These are phyloP conservation scores for Drosophila ohnishii DNA, from an alignment of 1,140 invertebrate genomes.

Conservation along the genomic window DNA sequence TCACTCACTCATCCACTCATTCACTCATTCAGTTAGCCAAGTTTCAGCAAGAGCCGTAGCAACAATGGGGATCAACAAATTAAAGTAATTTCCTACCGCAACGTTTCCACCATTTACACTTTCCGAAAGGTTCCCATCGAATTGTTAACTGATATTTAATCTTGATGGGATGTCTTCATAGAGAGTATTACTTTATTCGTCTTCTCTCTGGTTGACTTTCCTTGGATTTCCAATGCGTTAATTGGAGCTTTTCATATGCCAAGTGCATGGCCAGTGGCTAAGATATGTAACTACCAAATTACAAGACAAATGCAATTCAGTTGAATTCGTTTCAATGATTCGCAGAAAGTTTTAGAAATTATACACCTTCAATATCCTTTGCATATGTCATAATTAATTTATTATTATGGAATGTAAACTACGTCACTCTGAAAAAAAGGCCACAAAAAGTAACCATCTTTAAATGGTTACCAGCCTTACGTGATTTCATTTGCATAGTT, in stretches of 20 bases:
- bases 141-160: conserved; percentile 16
- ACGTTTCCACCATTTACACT: conserved; percentile 58
- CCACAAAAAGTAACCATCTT: background rate
- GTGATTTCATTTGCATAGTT: conserved; percentile 38
- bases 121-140: conserved; percentile 20
- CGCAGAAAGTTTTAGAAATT: conserved; percentile 8
- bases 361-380: conserved; percentile 1
- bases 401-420: too few relatives aligned
- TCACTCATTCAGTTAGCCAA: conserved; percentile 75
- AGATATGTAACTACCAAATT: conserved; percentile 32
- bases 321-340: conserved; percentile 2
- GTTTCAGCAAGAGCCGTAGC: conserved; percentile 51
- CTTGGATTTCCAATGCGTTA: conserved; percentile 48
- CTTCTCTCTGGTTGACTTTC: conserved; percentile 1
- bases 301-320: conserved; percentile 1
- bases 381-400: background rate
- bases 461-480: conserved; percentile 20
- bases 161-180: too few relatives aligned
- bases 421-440: background rate
- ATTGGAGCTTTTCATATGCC: conserved; percentile 68
- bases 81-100: conserved; percentile 81
- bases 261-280: conserved; percentile 37
- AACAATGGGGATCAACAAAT: conserved; percentile 72
- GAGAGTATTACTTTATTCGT: conserved; percentile 17
- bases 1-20: conserved; percentile 40